phyloP scores from a whole-genome alignment of 1,140 invertebrate species.

The Helicoverpa zea region DNA sequence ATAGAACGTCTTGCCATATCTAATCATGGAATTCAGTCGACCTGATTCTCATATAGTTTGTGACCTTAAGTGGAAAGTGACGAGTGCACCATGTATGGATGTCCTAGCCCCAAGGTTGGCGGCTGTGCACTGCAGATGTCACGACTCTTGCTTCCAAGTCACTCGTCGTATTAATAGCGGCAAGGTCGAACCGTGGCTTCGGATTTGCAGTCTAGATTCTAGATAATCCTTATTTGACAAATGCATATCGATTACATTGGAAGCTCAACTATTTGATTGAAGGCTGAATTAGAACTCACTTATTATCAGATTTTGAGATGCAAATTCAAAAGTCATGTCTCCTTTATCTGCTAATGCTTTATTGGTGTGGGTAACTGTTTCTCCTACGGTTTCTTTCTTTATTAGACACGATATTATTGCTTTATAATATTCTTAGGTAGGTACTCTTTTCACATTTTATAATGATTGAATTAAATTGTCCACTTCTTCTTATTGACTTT shows the following conservation, averaged over 20 bases:
- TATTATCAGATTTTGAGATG: not conserved
- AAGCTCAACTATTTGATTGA: not conserved
- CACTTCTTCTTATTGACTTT: not conserved
- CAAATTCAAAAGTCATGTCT: too few relatives aligned
- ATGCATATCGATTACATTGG: constrained; percentile 18
- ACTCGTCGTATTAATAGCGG: constrained; percentile 32
- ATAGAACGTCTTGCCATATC: constrained; percentile 16
- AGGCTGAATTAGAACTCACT: not conserved
- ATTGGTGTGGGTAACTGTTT: not conserved
- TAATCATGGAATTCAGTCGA: constrained; percentile 42
- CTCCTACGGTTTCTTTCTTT: constrained; percentile 19
- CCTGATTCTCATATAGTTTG: constrained; percentile 47
- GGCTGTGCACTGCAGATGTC: constrained; percentile 46
- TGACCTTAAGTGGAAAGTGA: constrained; percentile 40
- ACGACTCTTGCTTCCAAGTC: constrained; percentile 31
- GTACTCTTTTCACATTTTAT: too few relatives aligned
- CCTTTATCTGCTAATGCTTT: constrained; percentile 11
- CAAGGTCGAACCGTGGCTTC: constrained; percentile 38
- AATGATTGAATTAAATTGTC: too few relatives aligned
- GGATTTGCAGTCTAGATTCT: constrained; percentile 28
- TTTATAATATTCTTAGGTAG: too few relatives aligned
- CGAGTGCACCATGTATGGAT: constrained; percentile 50
- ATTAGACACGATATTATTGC: not conserved
- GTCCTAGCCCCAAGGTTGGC: constrained; percentile 52
- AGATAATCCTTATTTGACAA: constrained; percentile 41